Percentiles rank a stretch among this genome's conserved stretches.
Conservation (phyloP, 2,888 invertebrate genomes). For the Beris morrisii region DNA sequence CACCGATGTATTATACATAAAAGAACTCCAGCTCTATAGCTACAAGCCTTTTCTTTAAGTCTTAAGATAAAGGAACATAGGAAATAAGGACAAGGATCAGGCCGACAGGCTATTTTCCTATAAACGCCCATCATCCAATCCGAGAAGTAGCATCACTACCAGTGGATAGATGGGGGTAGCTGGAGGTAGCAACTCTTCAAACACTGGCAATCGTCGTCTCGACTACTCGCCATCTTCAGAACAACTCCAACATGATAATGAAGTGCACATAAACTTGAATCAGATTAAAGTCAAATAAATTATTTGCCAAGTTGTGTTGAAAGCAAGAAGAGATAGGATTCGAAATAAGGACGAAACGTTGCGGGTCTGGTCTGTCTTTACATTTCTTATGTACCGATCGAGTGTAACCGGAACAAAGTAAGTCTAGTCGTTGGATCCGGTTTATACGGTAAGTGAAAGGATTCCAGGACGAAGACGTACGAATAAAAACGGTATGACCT, state of each 20-base stretch:
- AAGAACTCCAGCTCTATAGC: background rate
- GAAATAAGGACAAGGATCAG: conserved; percentile 12
- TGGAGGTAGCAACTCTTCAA: conserved; percentile 17
- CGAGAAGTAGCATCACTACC: no score
- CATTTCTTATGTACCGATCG: no score
- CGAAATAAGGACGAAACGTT: background rate
- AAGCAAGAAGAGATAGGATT: conserved; percentile 1
- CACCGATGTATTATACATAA: background rate
- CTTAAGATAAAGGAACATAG: conserved; percentile 10
- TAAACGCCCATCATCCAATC: background rate
- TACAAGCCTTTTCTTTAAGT: background rate
- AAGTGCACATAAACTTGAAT: conserved; percentile 39
- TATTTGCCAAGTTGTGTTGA: conserved; percentile 32
- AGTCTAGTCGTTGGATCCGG: no score
- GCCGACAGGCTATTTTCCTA: conserved; percentile 11
- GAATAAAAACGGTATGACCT: background rate
- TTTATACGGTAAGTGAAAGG: background rate
- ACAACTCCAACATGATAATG: conserved; percentile 33
- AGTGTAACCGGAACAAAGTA: no score
- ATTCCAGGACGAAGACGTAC: background rate
- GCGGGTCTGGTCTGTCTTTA: background rate
- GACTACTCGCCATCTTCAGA: conserved; percentile 9
- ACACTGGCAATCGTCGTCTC: conserved; percentile 14
- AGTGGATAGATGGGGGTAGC: background rate
- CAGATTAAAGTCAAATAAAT: conserved; percentile 39